Percentiles rank a stretch among this genome's conserved stretches.
phyloP scores from a whole-genome alignment of 2,888 invertebrate species.

The Zaprionus bogoriensis region DNA sequence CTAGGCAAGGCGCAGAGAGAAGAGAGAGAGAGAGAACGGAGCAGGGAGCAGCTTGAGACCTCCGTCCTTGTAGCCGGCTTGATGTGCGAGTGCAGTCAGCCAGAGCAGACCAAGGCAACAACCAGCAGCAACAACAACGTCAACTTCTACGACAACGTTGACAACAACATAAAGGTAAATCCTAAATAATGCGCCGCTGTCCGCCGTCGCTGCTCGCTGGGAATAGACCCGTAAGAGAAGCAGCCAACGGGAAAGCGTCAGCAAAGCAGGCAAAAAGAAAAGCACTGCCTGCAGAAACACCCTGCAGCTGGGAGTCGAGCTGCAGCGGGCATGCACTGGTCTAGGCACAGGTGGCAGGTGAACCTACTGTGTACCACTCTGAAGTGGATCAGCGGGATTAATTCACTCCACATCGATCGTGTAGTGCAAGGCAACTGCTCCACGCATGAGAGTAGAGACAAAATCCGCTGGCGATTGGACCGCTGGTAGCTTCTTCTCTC shows the following conservation, averaged over 20 bases:
- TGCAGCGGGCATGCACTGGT: no score
- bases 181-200: conserved; percentile 74
- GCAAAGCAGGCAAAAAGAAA: no score
- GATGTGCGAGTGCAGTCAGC: conserved; percentile 59
- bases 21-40: background rate
- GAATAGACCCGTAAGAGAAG: background rate
- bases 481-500: no score
- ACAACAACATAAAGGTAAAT: conserved; percentile 79
- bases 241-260: background rate
- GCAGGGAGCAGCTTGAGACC: conserved; percentile 12
- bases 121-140: conserved; percentile 23
- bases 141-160: conserved; percentile 46
- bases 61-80: conserved; percentile 24
- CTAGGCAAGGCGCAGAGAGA: conserved; percentile 9
- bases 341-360: no score
- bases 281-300: no score
- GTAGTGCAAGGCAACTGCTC: background rate
- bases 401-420: background rate
- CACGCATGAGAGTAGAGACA: background rate
- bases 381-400: background rate
- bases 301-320: no score
- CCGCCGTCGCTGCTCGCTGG: conserved; percentile 1
- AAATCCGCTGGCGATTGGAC: no score
- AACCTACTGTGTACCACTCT: no score
- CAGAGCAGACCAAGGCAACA: conserved; percentile 38